phyloP scores from a whole-genome alignment of 2,888 invertebrate species.

The Onthophagus sagittarius region DNA sequence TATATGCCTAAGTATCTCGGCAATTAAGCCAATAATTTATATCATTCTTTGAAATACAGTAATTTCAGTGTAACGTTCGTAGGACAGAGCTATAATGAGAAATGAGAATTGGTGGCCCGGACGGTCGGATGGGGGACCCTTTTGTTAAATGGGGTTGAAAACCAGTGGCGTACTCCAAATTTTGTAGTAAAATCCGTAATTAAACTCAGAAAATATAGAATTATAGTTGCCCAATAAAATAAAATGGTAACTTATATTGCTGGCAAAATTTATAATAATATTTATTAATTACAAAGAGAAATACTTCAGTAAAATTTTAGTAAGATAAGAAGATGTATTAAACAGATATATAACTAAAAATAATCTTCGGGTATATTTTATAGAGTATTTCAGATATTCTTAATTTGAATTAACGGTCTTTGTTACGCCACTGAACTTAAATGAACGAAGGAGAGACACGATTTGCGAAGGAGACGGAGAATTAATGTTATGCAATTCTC shows the following conservation, averaged over 20 bases:
- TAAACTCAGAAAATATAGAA: too few species aligned
- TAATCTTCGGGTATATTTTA: neutral
- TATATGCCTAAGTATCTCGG: conserved; percentile 41
- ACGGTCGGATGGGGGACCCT: conserved; percentile 30
- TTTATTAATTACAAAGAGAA: neutral
- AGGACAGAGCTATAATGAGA: conserved; percentile 47
- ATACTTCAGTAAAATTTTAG: neutral
- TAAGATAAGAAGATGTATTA: too few species aligned
- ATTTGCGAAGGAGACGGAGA: conserved; percentile 34
- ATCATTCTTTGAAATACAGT: conserved; percentile 41
- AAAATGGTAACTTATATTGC: too few species aligned
- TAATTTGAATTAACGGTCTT: neutral
- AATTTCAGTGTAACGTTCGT: conserved; percentile 37
- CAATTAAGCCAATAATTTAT: conserved; percentile 46
- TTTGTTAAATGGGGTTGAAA: conserved; percentile 12
- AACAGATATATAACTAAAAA: too few species aligned
- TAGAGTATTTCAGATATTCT: neutral
- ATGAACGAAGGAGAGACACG: conserved; percentile 24
- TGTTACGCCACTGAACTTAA: conserved; percentile 2
- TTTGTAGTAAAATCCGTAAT: too few species aligned
- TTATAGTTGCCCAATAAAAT: too few species aligned
- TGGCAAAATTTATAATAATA: too few species aligned
- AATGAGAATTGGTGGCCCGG: conserved; percentile 45
- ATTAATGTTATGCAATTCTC: conserved; percentile 54
- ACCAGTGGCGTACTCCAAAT: conserved; percentile 23